Conservation (phyloP, 1,140 invertebrate genomes). For the Mercenaria mercenaria region DNA sequence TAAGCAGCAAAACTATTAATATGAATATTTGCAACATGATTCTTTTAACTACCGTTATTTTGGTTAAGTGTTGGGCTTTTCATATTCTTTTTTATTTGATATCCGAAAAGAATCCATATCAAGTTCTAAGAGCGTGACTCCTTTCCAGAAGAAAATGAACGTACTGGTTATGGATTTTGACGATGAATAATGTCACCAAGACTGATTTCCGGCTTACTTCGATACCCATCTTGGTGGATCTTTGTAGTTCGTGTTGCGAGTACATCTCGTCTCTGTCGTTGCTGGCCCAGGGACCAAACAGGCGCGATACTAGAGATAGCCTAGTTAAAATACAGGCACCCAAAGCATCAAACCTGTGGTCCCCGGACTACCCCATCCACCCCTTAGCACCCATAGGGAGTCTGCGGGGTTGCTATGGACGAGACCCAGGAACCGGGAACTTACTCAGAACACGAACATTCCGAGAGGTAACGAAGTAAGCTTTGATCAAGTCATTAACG, state of each 20-base stretch:
- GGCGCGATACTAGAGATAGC: constrained; percentile 28
- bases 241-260: neutral
- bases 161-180: neutral
- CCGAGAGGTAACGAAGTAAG: constrained; percentile 64
- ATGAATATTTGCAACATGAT: too few relatives aligned
- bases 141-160: neutral
- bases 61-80: too few relatives aligned
- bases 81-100: too few relatives aligned
- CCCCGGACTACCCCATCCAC: constrained; percentile 51
- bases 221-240: neutral
- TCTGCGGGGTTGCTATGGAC: constrained; percentile 55
- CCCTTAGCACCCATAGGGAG: constrained; percentile 36
- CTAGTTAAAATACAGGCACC: constrained; percentile 10
- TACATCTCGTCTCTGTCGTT: neutral
- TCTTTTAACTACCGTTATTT: too few relatives aligned
- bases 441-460: constrained; percentile 60
- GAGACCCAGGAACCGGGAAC: constrained; percentile 60
- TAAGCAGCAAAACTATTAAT: too few relatives aligned
- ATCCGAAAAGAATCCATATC: too few relatives aligned
- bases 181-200: neutral
- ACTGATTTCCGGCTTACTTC: neutral
- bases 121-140: too few relatives aligned
- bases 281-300: neutral
- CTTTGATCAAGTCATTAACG: constrained; percentile 33
- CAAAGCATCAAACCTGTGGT: constrained; percentile 56